A percentile compares a stretch with the other conserved stretches of the same genome.
These are phyloP conservation scores for Pelobates fuscus DNA, from an alignment of 2,113 vertebrate genomes.

Conservation along the genomic window DNA sequence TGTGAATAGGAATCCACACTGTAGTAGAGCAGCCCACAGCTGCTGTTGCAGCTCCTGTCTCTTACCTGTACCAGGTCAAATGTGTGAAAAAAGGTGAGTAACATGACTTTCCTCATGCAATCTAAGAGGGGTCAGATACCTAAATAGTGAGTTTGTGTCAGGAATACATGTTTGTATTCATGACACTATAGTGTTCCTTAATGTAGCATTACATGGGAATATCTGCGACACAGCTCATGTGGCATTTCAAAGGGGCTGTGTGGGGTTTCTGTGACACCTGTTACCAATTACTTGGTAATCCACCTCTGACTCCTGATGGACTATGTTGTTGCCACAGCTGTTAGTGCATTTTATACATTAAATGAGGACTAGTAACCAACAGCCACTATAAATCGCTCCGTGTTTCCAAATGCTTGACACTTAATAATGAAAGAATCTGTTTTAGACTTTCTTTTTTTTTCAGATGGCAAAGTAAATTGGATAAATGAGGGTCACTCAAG, in stretches of 20 bases:
- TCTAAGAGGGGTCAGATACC: too few species aligned
- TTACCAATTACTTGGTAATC: slow-evolving; percentile 24
- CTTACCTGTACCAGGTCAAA: too few species aligned
- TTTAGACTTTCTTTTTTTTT: neutral
- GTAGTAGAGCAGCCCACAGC: too few species aligned
- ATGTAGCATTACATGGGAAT: too few species aligned
- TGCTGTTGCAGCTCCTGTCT: too few species aligned
- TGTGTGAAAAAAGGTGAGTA: too few species aligned
- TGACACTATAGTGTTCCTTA: too few species aligned
- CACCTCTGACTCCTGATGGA: slow-evolving; percentile 20
- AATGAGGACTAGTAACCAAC: neutral
- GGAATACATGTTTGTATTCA: too few species aligned
- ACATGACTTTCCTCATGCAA: too few species aligned
- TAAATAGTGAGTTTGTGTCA: too few species aligned
- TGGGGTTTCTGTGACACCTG: slow-evolving; percentile 12
- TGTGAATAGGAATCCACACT: too few species aligned
- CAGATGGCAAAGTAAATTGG: neutral
- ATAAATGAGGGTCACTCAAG: too few species aligned
- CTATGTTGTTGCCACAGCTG: slow-evolving; percentile 31
- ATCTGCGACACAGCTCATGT: neutral
- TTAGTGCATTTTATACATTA: slow-evolving; percentile 1
- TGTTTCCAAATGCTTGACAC: neutral
- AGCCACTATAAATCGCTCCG: slow-evolving; percentile 23
- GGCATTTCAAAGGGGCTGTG: neutral
- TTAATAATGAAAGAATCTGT: neutral